These are phyloP conservation scores for Pseudopleuronectes americanus DNA, from an alignment of 2,797 vertebrate genomes.

Conservation along the genomic window DNA sequence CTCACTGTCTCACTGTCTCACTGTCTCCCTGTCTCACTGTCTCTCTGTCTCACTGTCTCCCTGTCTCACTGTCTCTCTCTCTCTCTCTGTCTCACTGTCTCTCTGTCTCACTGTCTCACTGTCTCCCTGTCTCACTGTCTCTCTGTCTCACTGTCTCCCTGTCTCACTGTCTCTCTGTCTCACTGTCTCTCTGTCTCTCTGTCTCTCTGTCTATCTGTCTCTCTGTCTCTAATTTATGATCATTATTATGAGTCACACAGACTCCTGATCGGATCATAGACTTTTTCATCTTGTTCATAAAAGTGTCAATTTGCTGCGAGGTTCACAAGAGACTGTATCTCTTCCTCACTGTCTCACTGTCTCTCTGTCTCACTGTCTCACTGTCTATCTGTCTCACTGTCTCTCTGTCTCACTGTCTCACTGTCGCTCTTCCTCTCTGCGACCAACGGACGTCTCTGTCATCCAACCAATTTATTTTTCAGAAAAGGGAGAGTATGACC, in stretches of 20 bases:
- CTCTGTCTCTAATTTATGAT: neutral
- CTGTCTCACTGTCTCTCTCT: neutral
- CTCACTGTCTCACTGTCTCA: neutral
- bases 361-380: too few relatives aligned
- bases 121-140: neutral
- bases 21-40: constrained; percentile 1
- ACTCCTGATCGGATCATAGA: too few relatives aligned
- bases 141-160: constrained; percentile 2
- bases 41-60: neutral
- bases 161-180: constrained; percentile 8
- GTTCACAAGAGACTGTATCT: neutral
- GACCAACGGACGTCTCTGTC: constrained; percentile 4
- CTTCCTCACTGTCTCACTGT: too few relatives aligned
- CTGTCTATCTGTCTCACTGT: too few relatives aligned
- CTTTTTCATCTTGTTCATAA: too few relatives aligned
- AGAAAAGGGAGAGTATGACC: constrained; percentile 48
- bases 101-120: neutral
- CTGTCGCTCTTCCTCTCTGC: too few relatives aligned
- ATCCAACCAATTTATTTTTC: constrained; percentile 8
- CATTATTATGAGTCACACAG: neutral
- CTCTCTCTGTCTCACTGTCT: neutral
- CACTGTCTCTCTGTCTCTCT: neutral
- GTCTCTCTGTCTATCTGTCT: neutral
- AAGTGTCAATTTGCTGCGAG: neutral
- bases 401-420: neutral